A percentile compares a stretch with the other conserved stretches of the same genome.
These are phyloP conservation scores for Steatornis caripensis DNA, from an alignment of 2,113 vertebrate genomes.

Conservation along the genomic window DNA sequence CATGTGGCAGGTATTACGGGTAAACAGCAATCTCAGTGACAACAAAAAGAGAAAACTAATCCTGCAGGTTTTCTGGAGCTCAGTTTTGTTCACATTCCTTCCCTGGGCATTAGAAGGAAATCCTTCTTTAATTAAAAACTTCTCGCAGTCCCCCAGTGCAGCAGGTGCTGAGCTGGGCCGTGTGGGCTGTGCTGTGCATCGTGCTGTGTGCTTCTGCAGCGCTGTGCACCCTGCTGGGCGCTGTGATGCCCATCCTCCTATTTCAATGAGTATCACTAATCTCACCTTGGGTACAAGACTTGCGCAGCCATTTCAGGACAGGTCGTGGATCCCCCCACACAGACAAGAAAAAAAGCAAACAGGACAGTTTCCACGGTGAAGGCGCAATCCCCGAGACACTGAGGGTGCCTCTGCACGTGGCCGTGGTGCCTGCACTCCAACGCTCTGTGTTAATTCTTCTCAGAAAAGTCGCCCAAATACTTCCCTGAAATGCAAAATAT, in stretches of 20 bases:
- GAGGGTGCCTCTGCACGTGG: not conserved
- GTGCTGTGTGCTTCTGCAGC: not conserved
- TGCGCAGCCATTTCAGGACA: not conserved
- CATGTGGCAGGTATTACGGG: accelerated
- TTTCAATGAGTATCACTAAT: not conserved
- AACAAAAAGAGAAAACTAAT: not conserved
- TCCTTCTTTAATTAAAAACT: not conserved
- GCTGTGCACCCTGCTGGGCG: accelerated
- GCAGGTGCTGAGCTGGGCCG: not conserved
- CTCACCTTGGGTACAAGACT: not conserved
- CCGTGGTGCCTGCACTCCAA: accelerated
- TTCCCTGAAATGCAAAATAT: slow-evolving; percentile 48
- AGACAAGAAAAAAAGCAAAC: not conserved
- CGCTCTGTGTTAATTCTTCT: not conserved
- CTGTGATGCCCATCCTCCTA: not conserved
- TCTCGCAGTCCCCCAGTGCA: not conserved
- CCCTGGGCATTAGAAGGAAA: not conserved
- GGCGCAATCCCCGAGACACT: accelerated
- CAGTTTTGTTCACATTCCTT: not conserved
- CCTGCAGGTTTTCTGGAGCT: not conserved
- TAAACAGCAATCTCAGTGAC: not conserved
- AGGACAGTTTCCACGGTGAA: not conserved
- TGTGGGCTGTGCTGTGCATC: not conserved
- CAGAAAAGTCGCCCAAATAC: not conserved
- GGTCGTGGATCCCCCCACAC: accelerated